Conservation (phyloP, 2,888 invertebrate genomes). For the Megalurothrips usitatus region DNA sequence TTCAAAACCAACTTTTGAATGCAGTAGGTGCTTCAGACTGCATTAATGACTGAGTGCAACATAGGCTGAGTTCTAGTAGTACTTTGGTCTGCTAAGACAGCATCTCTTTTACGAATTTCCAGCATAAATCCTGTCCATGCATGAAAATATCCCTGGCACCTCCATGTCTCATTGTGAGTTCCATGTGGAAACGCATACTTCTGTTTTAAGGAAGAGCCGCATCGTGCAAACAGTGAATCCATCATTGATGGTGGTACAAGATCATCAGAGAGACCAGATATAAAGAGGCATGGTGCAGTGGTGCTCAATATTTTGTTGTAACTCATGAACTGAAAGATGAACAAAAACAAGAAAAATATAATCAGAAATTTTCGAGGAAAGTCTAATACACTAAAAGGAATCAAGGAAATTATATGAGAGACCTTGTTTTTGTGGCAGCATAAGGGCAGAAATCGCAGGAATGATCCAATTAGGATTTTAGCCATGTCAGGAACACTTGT, state of each 20-base stretch:
- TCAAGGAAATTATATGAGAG: neutral
- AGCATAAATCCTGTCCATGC: neutral
- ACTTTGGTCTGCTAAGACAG: neutral
- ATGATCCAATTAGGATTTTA: slow-evolving; percentile 67
- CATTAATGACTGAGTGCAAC: neutral
- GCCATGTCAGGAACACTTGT: slow-evolving; percentile 93
- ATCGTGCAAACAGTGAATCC: slow-evolving; percentile 68
- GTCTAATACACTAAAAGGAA: neutral
- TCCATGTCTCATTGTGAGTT: slow-evolving; percentile 95
- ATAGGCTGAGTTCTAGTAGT: neutral
- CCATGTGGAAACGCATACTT: slow-evolving; percentile 74
- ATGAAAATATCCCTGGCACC: slow-evolving; percentile 67
- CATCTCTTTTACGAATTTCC: slow-evolving; percentile 5
- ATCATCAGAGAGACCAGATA: slow-evolving; percentile 82
- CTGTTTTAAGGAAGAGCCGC: slow-evolving; percentile 71
- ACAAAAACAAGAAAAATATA: slow-evolving; percentile 30
- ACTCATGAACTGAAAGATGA: slow-evolving; percentile 63
- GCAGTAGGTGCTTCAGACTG: neutral
- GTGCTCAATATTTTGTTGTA: slow-evolving; percentile 68
- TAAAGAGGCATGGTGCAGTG: slow-evolving; percentile 73
- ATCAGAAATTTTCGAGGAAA: neutral
- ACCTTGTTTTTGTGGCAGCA: slow-evolving; percentile 91
- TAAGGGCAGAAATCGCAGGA: slow-evolving; percentile 71
- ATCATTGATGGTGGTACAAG: slow-evolving; percentile 91
- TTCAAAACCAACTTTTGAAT: neutral